Conservation (phyloP, 2,888 invertebrate species). For the Sipha maydis region DNA sequence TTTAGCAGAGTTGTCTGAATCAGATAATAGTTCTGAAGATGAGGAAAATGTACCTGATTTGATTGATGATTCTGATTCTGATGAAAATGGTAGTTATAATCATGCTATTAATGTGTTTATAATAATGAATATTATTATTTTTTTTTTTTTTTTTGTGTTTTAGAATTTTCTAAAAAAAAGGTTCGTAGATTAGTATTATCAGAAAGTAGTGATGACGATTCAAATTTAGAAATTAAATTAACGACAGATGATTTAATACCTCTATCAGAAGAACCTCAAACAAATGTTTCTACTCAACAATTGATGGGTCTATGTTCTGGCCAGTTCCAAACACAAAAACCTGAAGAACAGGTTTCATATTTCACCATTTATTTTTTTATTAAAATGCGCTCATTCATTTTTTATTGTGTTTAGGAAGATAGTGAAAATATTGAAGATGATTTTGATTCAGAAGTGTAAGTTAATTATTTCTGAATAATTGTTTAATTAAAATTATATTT, state of each 20-base stretch:
- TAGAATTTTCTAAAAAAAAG: conserved; percentile 26
- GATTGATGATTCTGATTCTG: conserved; percentile 82
- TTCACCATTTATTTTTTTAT: not conserved
- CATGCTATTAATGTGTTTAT: not conserved
- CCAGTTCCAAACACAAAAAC: conserved; percentile 31
- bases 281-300: conserved; percentile 29
- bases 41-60: conserved; percentile 87
- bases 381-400: not conserved
- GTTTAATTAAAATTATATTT: too few relatives aligned
- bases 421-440: conserved; percentile 13
- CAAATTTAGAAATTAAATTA: conserved; percentile 4
- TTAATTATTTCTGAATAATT: not conserved
- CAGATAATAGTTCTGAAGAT: conserved; percentile 88
- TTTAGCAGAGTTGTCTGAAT: conserved; percentile 92
- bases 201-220: conserved; percentile 31
- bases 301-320: conserved; percentile 50
- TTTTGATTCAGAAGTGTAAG: conserved; percentile 53
- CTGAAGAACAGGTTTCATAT: not conserved
- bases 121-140: too few relatives aligned
- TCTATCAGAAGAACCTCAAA: not conserved
- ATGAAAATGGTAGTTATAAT: conserved; percentile 72
- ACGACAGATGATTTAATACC: not conserved
- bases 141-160: not conserved
- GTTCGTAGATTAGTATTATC: conserved; percentile 9
- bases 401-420: conserved; percentile 23